Conservation (phyloP, 2,797 vertebrate genomes). For the Neostethus bicornis region DNA sequence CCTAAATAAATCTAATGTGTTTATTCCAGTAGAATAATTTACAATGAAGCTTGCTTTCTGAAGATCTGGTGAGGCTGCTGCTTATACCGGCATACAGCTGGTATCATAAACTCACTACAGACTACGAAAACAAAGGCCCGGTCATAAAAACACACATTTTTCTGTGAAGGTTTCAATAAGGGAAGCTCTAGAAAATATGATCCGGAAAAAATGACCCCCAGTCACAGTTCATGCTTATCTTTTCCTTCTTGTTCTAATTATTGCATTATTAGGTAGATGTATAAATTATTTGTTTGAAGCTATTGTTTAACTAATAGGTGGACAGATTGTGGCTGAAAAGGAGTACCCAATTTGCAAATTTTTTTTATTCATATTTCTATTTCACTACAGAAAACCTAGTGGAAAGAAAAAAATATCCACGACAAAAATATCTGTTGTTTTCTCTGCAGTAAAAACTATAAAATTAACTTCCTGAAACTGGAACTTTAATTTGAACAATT, state of each 20-base stretch:
- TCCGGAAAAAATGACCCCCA: background rate
- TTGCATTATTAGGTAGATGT: background rate
- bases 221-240: background rate
- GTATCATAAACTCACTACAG: constrained; percentile 29
- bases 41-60: background rate
- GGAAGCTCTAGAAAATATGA: constrained; percentile 4
- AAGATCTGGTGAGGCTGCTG: constrained; percentile 3
- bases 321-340: background rate
- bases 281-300: background rate
- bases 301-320: background rate
- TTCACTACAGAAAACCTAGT: background rate
- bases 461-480: too few species aligned
- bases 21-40: constrained; percentile 18
- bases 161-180: constrained; percentile 11
- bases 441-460: background rate
- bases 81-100: constrained; percentile 3
- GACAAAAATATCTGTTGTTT: background rate
- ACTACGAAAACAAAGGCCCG: constrained; percentile 28
- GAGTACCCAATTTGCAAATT: background rate
- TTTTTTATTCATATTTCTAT: too few species aligned
- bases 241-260: background rate
- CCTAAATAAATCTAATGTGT: constrained; percentile 13
- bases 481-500: too few species aligned
- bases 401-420: background rate
- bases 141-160: constrained; percentile 20